Evolutionary conservation across 37 sponge, comb jelly and placozoan genomes (phyloP).

Genomic region (Mnemiopsis leidyi): DNA sequence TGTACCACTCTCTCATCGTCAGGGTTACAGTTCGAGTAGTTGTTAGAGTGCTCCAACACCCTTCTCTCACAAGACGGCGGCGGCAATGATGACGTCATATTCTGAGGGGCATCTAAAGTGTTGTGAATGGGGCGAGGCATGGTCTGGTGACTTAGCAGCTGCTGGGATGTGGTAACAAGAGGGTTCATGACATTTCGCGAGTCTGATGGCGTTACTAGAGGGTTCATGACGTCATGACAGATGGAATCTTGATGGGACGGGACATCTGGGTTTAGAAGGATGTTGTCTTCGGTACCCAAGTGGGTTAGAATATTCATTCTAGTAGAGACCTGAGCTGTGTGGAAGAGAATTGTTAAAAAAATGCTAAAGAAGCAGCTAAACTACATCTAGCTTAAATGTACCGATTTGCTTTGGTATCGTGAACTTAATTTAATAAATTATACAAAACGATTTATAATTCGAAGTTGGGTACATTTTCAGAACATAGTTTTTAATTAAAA

Average conservation of each 20-base stretch:
- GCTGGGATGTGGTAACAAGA: background rate
- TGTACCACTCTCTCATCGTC: conserved; percentile 54
- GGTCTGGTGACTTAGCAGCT: background rate
- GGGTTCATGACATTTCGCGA: background rate
- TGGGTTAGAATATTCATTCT: background rate
- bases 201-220: background rate
- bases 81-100: background rate
- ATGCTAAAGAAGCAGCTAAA: too few species aligned
- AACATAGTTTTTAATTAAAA: too few species aligned
- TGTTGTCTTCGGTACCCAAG: background rate
- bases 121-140: background rate
- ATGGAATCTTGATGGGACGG: background rate
- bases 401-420: too few species aligned
- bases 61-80: background rate
- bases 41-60: background rate
- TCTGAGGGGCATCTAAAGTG: background rate
- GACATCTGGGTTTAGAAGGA: background rate
- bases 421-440: too few species aligned
- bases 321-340: too few species aligned
- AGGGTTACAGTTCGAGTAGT: background rate
- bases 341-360: too few species aligned
- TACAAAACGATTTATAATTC: too few species aligned
- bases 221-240: background rate
- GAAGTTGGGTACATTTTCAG: too few species aligned
- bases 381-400: too few species aligned